Evolutionary conservation across 1,140 invertebrate species (phyloP), one percentile per base, ranked within the genome.

Genomic region (Ctenoplectra terminalis): DNA sequence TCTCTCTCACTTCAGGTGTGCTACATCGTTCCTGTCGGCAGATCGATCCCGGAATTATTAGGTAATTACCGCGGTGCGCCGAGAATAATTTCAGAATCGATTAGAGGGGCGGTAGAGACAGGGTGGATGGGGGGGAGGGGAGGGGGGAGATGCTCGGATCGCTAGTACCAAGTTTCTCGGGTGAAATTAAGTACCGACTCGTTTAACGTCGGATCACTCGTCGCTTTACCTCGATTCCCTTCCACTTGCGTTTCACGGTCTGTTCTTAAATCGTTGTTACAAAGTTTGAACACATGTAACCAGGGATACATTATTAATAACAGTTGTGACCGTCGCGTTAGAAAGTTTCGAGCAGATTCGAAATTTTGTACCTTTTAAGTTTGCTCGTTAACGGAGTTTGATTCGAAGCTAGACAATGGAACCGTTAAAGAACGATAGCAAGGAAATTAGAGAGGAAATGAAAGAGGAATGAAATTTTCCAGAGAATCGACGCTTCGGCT

Each of bases 21-120:
- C 15, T 40, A 73, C 71, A 69, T 76, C 80, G 67, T 70, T 75
- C 29, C 73, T 34, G 52, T 67, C 54, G 63, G 61, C 13, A 50
- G 67, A 87, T 88, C 83, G 83, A 87, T 87, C 71, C 26, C 40
- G 56, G 76, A 88, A 88, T 88, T 88, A 87, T 88, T 88, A 87
- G 87, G 86, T 85, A 88, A 88, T 88, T 88, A 88, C 80, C 46
- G 61, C 60, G 60, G 79, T 85, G 85, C 75, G 79, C 61, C 37
- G 71, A 50, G 85, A 85, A 85, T 88, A 87, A 88, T 87, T 85
- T 60, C 60, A 63, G 64, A 88, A 87, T 88, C 82, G 86, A 87
- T 88, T 85, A 84, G 37, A n/a, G 26, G 6, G 48, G 29, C 11
- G 17, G 40, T 5, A 17, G n/a, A 17, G 17, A 20, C 11, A 11